Conservation (phyloP, 2,888 invertebrate species). For the Synanthedon andrenaeformis region DNA sequence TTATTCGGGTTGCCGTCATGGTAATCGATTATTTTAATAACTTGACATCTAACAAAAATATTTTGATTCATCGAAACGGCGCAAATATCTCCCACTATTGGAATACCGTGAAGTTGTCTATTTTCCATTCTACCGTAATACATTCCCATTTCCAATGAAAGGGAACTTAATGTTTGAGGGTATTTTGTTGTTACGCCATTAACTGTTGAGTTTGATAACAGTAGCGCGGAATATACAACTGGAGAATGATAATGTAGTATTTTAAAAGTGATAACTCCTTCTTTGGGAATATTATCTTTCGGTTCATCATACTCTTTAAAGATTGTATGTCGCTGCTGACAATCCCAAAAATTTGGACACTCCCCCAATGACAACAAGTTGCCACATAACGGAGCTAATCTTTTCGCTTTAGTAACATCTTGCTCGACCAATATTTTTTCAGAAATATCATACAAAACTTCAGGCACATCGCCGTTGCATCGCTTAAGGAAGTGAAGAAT, state of each 20-base stretch:
- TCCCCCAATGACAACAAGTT: conserved; percentile 74
- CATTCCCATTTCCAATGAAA: conserved; percentile 48
- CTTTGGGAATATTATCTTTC: conserved; percentile 59
- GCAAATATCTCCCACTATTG: conserved; percentile 69
- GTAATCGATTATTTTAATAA: conserved; percentile 52
- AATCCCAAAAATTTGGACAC: conserved; percentile 70
- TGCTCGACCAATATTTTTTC: conserved; percentile 34
- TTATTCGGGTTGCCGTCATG: conserved; percentile 31
- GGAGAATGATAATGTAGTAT: conserved; percentile 71
- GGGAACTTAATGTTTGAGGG: conserved; percentile 33
- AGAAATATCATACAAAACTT: conserved; percentile 34
- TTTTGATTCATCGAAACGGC: conserved; percentile 56
- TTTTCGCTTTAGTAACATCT: conserved; percentile 51
- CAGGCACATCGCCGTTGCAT: conserved; percentile 45
- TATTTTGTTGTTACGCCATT: conserved; percentile 27
- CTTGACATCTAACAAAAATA: conserved; percentile 68
- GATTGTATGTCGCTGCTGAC: conserved; percentile 72
- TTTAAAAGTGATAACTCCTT: conserved; percentile 69
- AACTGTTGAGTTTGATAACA: conserved; percentile 23
- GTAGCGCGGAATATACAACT: conserved; percentile 71
- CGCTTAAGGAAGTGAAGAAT: conserved; percentile 70
- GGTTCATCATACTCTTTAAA: conserved; percentile 66
- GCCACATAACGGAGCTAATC: conserved; percentile 66
- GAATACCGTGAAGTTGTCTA: conserved; percentile 37
- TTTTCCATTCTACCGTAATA: conserved; percentile 44